Base-by-base conservation (phyloP, 2,888 invertebrate genomes). In the Galeopsomyia nigrocyanea region DNA sequence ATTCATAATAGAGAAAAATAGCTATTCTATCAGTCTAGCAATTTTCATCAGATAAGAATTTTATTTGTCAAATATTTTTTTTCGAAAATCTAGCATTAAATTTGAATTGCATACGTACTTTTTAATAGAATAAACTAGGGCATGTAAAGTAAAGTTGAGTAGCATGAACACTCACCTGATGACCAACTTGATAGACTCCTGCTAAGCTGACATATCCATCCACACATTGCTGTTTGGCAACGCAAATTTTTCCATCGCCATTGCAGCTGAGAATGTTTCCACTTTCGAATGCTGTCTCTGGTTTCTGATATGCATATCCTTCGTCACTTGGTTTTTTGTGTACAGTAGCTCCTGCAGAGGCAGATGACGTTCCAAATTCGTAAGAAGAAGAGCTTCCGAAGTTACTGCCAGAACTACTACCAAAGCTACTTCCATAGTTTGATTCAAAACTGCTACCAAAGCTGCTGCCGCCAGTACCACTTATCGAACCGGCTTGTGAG, bases 201-300 rank as follows among this genome's bases (percentile, higher is more conserved):
- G 87, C 88, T 13, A 88, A 89, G 71, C 88, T 88, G 5, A 71
- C 88, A 58, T 78, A 80, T 22, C 92, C 92, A 74, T 91, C 90
- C 75, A 88, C 83, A 81, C 93, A 93, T 77, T 89, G 87, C 0
- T 89, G 84, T 75, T 89, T 90, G 0, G 88, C 85, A 0, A 92
- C 91, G 82, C 93, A 93, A 56, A 90, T 87, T 80, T 89, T 89
- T 9, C 90, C 90, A 63, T 88, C 86, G 0, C 90, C 91, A 74
- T 86, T 87, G 80, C 92, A 92, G 16, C 88, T 87, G 79, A 90
- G 87, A 78, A 88, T 88, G 39, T 89, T 77, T 2, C 69, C 75
- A n/a, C 66, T 63, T 66, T 57, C 39, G 17, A 69, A 72, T 17
- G 68, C 66, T 50, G 16, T 61, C 31, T 55, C 16, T 6, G 66